A percentile compares a stretch with the other conserved stretches of the same genome.
Conservation (phyloP, 2,113 vertebrate genomes). For the Thryonomys swinderianus region DNA sequence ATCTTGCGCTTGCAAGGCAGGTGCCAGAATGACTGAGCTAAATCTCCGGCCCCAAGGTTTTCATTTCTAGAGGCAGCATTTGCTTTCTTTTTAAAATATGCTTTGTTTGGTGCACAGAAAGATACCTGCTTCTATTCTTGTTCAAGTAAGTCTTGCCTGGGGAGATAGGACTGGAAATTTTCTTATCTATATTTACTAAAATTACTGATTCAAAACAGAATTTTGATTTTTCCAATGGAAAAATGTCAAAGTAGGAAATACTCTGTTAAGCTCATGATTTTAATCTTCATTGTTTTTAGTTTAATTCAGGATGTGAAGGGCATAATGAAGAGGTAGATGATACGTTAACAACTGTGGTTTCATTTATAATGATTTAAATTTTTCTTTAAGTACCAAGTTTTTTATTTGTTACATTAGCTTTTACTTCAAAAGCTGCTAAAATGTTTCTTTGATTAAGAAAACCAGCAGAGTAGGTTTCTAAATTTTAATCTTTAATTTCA, state of each 20-base stretch:
- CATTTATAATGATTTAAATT: neutral
- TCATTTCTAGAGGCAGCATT: slow-evolving; percentile 23
- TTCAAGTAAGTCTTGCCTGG: slow-evolving; percentile 36
- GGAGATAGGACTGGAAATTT: slow-evolving; percentile 17
- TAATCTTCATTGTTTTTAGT: slow-evolving; percentile 42
- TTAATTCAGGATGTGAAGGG: neutral
- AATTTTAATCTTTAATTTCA: slow-evolving; percentile 47
- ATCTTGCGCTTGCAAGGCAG: no score
- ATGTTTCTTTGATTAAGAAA: neutral
- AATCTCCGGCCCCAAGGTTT: no score
- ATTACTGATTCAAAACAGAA: slow-evolving; percentile 20
- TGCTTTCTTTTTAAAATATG: slow-evolving; percentile 40
- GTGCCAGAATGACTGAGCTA: no score
- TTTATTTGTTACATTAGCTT: neutral
- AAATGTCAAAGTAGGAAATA: slow-evolving; percentile 10
- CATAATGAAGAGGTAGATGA: neutral
- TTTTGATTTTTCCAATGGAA: slow-evolving; percentile 24
- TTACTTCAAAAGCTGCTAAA: neutral
- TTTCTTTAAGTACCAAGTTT: slow-evolving; percentile 3
- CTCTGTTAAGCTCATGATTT: slow-evolving; percentile 1
- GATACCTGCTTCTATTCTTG: neutral
- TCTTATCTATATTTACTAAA: slow-evolving; percentile 48
- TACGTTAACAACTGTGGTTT: slow-evolving; percentile 9
- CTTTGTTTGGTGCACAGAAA: slow-evolving; percentile 27
- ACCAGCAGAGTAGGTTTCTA: neutral